These are phyloP conservation scores for Pithys albifrons DNA, from an alignment of 2,113 vertebrate species.

Conservation along the genomic window DNA sequence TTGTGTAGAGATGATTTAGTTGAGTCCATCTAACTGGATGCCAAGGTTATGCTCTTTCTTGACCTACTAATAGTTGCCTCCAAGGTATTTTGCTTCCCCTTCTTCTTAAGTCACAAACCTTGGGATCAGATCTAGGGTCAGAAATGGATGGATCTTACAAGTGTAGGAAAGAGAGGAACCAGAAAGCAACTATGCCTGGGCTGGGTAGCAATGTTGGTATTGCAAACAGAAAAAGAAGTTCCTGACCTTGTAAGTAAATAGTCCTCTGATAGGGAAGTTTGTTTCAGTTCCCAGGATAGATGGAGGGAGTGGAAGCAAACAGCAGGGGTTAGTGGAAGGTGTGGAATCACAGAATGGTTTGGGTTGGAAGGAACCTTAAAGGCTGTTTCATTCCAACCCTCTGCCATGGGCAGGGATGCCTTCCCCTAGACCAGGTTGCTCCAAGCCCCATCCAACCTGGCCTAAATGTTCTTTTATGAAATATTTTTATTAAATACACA, in stretches of 20 bases:
- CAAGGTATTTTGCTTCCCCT: neutral
- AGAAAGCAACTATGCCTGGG: neutral
- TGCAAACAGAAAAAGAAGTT: neutral
- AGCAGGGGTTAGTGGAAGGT: neutral
- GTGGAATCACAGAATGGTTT: neutral
- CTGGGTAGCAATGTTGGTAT: neutral
- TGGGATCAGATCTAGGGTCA: neutral
- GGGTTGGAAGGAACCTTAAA: neutral
- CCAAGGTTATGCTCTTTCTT: neutral
- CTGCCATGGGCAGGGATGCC: neutral
- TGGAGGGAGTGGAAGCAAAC: neutral
- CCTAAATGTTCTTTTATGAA: neutral
- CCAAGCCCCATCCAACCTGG: neutral
- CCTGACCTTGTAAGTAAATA: neutral
- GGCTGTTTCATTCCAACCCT: neutral
- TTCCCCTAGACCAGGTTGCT: neutral
- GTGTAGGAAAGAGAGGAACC: neutral
- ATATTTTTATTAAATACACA: neutral
- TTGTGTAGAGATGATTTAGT: neutral
- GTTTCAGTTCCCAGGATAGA: neutral
- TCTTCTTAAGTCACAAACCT: neutral
- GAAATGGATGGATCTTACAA: neutral
- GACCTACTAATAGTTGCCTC: neutral
- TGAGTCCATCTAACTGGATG: neutral
- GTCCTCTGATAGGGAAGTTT: neutral